Base-by-base conservation (phyloP, 2,797 vertebrate species). In the Galago senegalensis region DNA sequence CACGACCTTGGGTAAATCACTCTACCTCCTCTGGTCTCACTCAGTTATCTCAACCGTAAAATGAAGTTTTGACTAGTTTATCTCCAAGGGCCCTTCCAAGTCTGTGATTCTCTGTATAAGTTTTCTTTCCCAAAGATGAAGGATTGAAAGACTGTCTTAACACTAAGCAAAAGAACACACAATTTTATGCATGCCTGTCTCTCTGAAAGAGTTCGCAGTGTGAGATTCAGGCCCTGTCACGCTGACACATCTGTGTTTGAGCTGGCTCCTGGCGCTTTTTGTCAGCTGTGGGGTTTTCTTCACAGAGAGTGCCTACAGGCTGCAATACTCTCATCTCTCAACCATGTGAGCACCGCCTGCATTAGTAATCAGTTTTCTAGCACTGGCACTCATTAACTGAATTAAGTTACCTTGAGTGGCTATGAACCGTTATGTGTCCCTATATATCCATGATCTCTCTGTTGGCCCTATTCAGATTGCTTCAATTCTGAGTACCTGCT, bases 221-320 rank as follows among this genome's bases (percentile, higher is more conserved):
- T 17, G 18, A 94, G 69, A 80, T 86, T 87, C 69, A 21, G 23
- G 9, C 10, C 11, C 89, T 89, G 92, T 96, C 96, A 95, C 91
- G 93, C 97, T 96, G 95, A 87, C 89, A 94, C 23, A 27, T 77
- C 67, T 21, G 14, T 87, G 83, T 97, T 82, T 81, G 79, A 96
- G 93, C 79, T 72, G 65, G 56, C 69, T 63, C 29, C 53, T 82
- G 31, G 92, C 89, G 93, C 87, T 77, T 91, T 95, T 94, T 86
- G 83, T 91, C 83, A 97, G 56, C 40, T 70, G 31, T n/a, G 92
- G 53, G 89, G n/a, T 95, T 91, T 94, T 84, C 96, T 97, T 94
- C 94, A 93, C 31, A 94, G 85, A 94, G 73, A 80, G 79, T 80
- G 95, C 94, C 94, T 92, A 49, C 14, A 95, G 89, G 87, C 97